Evolutionary conservation across 2,888 invertebrate genomes (phyloP).

Genomic region (Scaptodrosophila latifasciaeformis): DNA sequence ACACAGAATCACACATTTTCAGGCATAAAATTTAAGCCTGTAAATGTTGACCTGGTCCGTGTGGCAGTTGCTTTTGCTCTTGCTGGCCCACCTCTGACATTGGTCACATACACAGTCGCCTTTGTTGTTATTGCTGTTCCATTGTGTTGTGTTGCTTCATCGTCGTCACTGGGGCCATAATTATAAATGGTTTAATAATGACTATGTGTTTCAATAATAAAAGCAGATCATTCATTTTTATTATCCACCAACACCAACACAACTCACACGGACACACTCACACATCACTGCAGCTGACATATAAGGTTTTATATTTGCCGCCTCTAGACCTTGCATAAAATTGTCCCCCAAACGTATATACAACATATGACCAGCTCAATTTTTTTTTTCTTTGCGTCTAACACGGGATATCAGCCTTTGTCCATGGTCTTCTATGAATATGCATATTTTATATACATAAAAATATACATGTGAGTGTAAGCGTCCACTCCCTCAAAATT

Average conservation of each 20-base stretch:
- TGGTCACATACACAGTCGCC: background rate
- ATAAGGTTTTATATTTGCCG: background rate
- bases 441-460: constrained; percentile 24
- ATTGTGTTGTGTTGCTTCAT: constrained; percentile 12
- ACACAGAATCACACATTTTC: constrained; percentile 14
- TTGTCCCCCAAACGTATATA: constrained; percentile 15
- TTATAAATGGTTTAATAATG: constrained; percentile 67
- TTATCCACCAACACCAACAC: constrained; percentile 28
- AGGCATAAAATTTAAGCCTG: background rate
- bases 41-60: background rate
- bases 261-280: background rate
- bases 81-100: background rate
- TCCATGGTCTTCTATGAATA: constrained; percentile 40
- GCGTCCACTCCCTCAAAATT: constrained; percentile 12
- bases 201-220: constrained; percentile 66
- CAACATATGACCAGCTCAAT: background rate
- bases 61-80: constrained; percentile 19
- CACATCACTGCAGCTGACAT: no score
- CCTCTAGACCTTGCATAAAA: background rate
- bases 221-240: constrained; percentile 68
- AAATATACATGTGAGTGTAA: background rate
- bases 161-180: constrained; percentile 42
- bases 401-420: background rate
- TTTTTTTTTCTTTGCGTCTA: background rate
- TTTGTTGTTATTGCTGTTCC: constrained; percentile 2